Base-by-base conservation (phyloP, 2,797 vertebrate genomes). In the Bryconaethiops microstoma region DNA sequence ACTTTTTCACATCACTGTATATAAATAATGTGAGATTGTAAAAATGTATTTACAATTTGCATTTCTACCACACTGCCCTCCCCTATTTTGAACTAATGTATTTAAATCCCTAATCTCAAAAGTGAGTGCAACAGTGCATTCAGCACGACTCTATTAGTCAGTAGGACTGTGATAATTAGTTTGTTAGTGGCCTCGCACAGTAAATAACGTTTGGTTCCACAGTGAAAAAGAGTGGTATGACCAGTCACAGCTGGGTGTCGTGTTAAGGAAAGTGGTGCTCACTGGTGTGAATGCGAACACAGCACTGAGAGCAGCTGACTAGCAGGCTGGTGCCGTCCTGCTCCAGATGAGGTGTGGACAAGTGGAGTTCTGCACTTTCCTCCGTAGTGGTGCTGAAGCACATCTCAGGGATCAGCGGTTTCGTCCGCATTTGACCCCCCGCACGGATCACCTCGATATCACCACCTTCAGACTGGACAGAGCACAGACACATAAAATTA, bases 371-470 rank as follows among this genome's bases (percentile, higher is more conserved):
- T 0, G 94, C 91, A 84, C 96, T 96, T 19, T 96, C 96, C 0
- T 97, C 95, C 0, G 96, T 96, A 73, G 89, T 94, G 78, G 95
- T 94, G 86, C 95, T 96, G 88, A 99, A 99, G 62, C 98, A 99
- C 94, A 95, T 95, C 91, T 99, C 98, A 7, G 97, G 98, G 90
- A 99, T 97, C 77, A 99, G 87, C 16, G 98, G 97, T 86, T 97
- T 98, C 74, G 95, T 93, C 83, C 91, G 78, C 90, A 92, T 94
- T 59, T 92, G 90, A 59, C 94, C 95, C 1, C 87, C 80, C 12
- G 80, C 79, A 78, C 70, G 35, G 57, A 90, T 68, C 7, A 91
- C 90, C 91, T 72, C 87, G 39, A 86, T 90, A 81, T 91, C 90
- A 6, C 86, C 92, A 83, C 94, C 94, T 80, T 97, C 96, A 8